These are phyloP conservation scores for Uropsilus gracilis DNA, from an alignment of 2,113 vertebrate genomes.

Conservation along the genomic window DNA sequence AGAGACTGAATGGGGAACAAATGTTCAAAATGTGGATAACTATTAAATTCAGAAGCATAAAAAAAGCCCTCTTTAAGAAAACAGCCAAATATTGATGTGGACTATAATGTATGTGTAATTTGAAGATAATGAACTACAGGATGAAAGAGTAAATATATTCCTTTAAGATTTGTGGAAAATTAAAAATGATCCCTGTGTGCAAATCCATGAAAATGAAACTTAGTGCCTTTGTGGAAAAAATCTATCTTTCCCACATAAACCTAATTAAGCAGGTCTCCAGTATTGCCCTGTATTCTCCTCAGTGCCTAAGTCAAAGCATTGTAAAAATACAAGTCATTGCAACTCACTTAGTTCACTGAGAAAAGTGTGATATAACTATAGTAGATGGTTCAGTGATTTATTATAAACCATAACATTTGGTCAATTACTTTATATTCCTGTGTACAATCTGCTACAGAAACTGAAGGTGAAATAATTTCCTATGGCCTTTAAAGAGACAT, in stretches of 20 bases:
- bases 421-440: constrained; percentile 30
- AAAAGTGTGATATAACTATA: neutral
- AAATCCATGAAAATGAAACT: constrained; percentile 36
- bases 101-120: neutral
- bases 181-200: neutral
- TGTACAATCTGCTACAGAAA: neutral
- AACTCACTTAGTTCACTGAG: neutral
- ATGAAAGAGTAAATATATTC: constrained; percentile 3
- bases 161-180: neutral
- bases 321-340: neutral
- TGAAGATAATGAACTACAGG: neutral
- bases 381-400: constrained; percentile 1
- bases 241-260: neutral
- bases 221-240: neutral
- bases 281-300: neutral
- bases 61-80: neutral
- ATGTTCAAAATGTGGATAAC: neutral
- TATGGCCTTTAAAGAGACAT: neutral
- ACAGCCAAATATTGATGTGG: neutral
- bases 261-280: neutral
- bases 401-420: neutral
- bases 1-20: neutral
- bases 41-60: neutral
- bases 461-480: neutral
- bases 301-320: neutral